Evolutionary conservation across 2,888 invertebrate genomes (phyloP), one percentile per base, ranked within the genome.

Genomic region (Baronia brevicornis): DNA sequence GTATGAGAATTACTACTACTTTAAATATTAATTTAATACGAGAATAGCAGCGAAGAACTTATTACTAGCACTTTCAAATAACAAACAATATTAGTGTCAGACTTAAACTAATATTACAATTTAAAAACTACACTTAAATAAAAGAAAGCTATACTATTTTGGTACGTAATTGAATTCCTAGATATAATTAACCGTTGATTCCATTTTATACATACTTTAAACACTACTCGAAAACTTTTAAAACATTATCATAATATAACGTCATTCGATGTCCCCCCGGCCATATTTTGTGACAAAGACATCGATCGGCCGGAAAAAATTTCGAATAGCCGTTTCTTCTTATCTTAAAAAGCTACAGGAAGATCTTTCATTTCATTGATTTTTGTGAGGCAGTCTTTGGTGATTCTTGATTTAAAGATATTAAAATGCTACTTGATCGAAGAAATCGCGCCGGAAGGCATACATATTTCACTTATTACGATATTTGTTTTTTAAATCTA

Each of bases 351-450:
- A 33, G 35, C 36, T 36, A 43, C 38, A 38, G 49, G 55, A 51
- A 54, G 58, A 60, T 60, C 49, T 41, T 45, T 48, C 29, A 19
- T 12, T 28, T 41, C 38, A 44, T 42, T 51, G 45, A 38, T 30
- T 39, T 39, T 35, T 36, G 38, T 44, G 51, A 48, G 50, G 51
- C 64, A 62, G 64, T 63, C 63, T 63, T 63, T 56, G 54, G 51
- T 54, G 53, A 41, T 37, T 33, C 45, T 43, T 42, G 30, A 44
- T 44, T 43, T 44, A 44, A 31, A 6, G 11, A 27, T 15, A n/a
- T 15, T 7, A 22, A 15, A 22, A 29, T 14, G 17, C n/a, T n/a
- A n/a, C n/a, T n/a, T n/a, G n/a, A n/a, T n/a, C n/a, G n/a, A n/a
- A n/a, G n/a, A n/a, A n/a, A n/a, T n/a, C n/a, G n/a, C n/a, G n/a